phyloP scores from a whole-genome alignment of 2,797 vertebrate species.

The Cephalopachus bancanus region DNA sequence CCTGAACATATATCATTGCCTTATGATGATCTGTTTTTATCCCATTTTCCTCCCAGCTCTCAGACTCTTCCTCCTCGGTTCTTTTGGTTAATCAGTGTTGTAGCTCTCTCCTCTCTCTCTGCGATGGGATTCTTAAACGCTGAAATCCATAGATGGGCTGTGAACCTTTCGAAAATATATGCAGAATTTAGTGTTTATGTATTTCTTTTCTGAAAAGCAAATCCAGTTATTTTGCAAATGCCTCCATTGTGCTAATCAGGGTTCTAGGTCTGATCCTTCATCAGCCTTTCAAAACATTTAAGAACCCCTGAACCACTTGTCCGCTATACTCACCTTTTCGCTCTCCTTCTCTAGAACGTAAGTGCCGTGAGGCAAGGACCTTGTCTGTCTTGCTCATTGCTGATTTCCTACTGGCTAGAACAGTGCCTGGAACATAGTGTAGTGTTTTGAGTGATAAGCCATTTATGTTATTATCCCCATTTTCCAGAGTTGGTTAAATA shows the following conservation, averaged over 20 bases:
- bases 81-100: background rate
- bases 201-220: background rate
- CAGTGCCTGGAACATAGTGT: background rate
- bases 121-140: background rate
- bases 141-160: background rate
- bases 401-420: background rate
- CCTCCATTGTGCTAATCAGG: background rate
- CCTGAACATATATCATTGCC: background rate
- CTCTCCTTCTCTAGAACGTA: background rate
- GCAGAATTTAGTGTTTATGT: background rate
- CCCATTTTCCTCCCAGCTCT: background rate
- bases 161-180: background rate
- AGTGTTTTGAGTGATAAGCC: background rate
- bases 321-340: background rate
- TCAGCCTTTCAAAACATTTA: background rate
- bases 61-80: background rate
- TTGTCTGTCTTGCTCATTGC: background rate
- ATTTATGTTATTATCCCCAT: background rate
- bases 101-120: background rate
- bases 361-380: background rate
- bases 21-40: background rate
- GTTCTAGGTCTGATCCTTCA: background rate
- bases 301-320: background rate
- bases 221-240: background rate
- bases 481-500: constrained; percentile 44